Evolutionary conservation across 2,888 invertebrate species (phyloP).

Genomic region (Chaetogeoica ovagalla): DNA sequence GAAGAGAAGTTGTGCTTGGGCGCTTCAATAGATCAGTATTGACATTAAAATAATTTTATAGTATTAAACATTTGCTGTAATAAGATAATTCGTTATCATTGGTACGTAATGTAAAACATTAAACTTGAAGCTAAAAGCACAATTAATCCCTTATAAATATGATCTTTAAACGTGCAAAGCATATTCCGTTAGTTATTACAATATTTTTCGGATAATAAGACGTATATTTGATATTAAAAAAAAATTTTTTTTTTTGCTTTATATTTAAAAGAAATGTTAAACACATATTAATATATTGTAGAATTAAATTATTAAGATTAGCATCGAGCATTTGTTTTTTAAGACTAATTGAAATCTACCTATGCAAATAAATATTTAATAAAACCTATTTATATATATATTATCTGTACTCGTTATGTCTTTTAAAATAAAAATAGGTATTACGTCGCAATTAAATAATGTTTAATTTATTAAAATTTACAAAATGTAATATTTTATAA

Average conservation of each 20-base stretch:
- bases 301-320: constrained; percentile 6
- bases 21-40: constrained; percentile 19
- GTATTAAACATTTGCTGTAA: constrained; percentile 48
- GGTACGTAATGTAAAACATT: constrained; percentile 21
- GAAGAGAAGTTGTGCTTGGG: constrained; percentile 24
- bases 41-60: constrained; percentile 33
- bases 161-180: constrained; percentile 35
- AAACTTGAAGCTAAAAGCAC: constrained; percentile 46
- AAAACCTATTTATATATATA: too few relatives aligned
- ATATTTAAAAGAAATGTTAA: constrained; percentile 5
- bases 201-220: neutral
- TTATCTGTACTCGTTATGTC: too few relatives aligned
- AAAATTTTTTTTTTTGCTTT: neutral
- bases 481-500: too few relatives aligned
- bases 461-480: too few relatives aligned
- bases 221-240: neutral
- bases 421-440: too few relatives aligned
- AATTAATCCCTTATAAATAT: constrained; percentile 19
- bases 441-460: too few relatives aligned
- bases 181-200: constrained; percentile 12
- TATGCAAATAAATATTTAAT: too few relatives aligned
- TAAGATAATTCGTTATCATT: constrained; percentile 51
- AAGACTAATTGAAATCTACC: too few relatives aligned
- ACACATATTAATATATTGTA: neutral
- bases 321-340: neutral